Base-by-base conservation (phyloP, 2,888 invertebrate species). In the Phasia obesa region DNA sequence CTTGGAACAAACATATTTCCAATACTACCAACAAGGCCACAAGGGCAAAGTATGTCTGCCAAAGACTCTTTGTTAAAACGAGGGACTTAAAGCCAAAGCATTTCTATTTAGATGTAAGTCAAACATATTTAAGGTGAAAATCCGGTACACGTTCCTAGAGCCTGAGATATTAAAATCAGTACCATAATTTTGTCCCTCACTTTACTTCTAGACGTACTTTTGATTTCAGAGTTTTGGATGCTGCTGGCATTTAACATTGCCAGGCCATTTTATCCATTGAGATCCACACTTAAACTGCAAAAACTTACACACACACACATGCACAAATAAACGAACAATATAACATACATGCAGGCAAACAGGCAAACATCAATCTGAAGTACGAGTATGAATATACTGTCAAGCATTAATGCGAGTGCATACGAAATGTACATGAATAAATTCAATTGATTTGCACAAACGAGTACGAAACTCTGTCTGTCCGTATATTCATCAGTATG, bases 361-460 rank as follows among this genome's bases (percentile, higher is more conserved):
- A 74, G n/a, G 42, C 51, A 44, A 47, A 49, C 57, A 59, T 59
- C 65, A 65, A 57, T 75, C 60, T 44, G 27, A 27, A 47, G 31
- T 35, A 38, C 4, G 9, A n/a, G n/a, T n/a, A n/a, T n/a, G n/a
- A 17, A 44, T 47, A 23, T 23, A 44, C 55, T 13, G 38, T 15
- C 60, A 51, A 53, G 62, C 53, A 51, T 21, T 60, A 21, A 70
- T 53, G 51, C 42, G 51, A 51, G n/a, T 27, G 19, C 23, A 23
- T 44, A 74, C 38, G 51, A n/a, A n/a, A n/a, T n/a, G n/a, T n/a
- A 57, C 60, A 51, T 67, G 31, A 55, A 70, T 60, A 62, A 77
- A 60, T 77, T 62, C 44, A 64, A 62, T 70, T 70, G 53, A 70
- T 77, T 77, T 77, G 13, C 35, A 55, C 62, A 60, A 7, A 67